A percentile compares a stretch with the other conserved stretches of the same genome.
Evolutionary conservation across 1,140 invertebrate genomes (phyloP).

Genomic region (Drosophila carrolli): DNA sequence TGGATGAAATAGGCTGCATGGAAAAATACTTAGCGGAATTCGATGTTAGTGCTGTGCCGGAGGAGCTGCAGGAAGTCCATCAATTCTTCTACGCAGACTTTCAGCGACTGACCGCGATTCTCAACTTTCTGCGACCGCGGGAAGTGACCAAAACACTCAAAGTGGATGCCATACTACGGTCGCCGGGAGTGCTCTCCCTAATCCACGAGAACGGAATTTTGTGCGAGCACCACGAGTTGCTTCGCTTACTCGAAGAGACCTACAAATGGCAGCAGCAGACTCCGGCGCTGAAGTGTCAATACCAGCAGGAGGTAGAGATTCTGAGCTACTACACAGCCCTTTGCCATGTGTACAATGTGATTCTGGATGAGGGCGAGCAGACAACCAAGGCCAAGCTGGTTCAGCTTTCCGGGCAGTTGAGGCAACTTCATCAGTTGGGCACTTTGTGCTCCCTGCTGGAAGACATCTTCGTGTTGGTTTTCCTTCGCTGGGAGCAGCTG

Average conservation of each 20-base stretch:
- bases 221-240: constrained; percentile 52
- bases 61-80: constrained; percentile 61
- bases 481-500: constrained; percentile 78
- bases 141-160: constrained; percentile 51
- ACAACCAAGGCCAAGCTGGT: constrained; percentile 42
- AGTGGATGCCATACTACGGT: constrained; percentile 59
- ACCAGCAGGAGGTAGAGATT: constrained; percentile 60
- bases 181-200: constrained; percentile 52
- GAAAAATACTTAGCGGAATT: constrained; percentile 46
- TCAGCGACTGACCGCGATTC: constrained; percentile 58
- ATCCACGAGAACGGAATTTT: constrained; percentile 64
- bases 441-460: constrained; percentile 68
- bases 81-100: constrained; percentile 76
- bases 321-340: constrained; percentile 64
- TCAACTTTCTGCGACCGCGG: constrained; percentile 60
- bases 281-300: constrained; percentile 42
- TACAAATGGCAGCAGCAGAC: constrained; percentile 70
- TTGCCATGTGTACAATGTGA: constrained; percentile 58
- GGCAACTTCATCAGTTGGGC: constrained; percentile 63
- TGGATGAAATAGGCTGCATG: constrained; percentile 65
- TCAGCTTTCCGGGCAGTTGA: constrained; percentile 59
- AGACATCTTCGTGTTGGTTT: constrained; percentile 74
- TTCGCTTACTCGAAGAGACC: constrained; percentile 48
- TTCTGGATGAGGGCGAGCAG: constrained; percentile 55
- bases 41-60: constrained; percentile 33